Conservation (phyloP, 2,888 invertebrate species). For the Tetheella fluctuosa region DNA sequence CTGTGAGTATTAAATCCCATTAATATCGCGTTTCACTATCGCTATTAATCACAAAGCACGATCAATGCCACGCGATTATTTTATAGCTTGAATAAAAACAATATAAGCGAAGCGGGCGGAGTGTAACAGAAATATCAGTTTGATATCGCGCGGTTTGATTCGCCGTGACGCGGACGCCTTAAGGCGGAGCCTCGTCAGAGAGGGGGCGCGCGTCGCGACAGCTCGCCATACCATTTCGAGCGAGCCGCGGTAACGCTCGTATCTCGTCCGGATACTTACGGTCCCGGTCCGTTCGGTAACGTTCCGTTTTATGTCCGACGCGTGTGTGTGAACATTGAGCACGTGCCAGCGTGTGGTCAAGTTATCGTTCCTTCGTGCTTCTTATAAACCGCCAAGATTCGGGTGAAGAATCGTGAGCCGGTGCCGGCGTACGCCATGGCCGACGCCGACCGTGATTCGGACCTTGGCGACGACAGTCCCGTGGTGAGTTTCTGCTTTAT, state of each 20-base stretch:
- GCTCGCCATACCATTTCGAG: slow-evolving; percentile 69
- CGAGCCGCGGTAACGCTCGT: slow-evolving; percentile 63
- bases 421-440: slow-evolving; percentile 94
- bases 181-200: slow-evolving; percentile 69
- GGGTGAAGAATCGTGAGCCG: slow-evolving; percentile 94
- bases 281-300: slow-evolving; percentile 26
- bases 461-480: slow-evolving; percentile 89
- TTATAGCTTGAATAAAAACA: slow-evolving; percentile 81
- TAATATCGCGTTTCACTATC: slow-evolving; percentile 53
- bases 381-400: slow-evolving; percentile 88
- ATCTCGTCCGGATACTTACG: slow-evolving; percentile 33
- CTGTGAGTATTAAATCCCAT: slow-evolving; percentile 38
- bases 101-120: slow-evolving; percentile 76
- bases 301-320: slow-evolving; percentile 56
- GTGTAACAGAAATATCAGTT: slow-evolving; percentile 78
- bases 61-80: slow-evolving; percentile 69
- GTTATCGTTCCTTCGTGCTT: slow-evolving; percentile 59
- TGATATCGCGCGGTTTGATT: slow-evolving; percentile 80
- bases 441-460: slow-evolving; percentile 87
- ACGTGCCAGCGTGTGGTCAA: slow-evolving; percentile 58
- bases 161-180: slow-evolving; percentile 78
- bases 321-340: slow-evolving; percentile 63
- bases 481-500: slow-evolving; percentile 86
- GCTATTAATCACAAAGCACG: slow-evolving; percentile 56
- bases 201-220: slow-evolving; percentile 52